A percentile compares a stretch with the other conserved stretches of the same genome.
Evolutionary conservation across 2,113 vertebrate genomes (phyloP).

Genomic region (Poeciliopsis occidentalis): DNA sequence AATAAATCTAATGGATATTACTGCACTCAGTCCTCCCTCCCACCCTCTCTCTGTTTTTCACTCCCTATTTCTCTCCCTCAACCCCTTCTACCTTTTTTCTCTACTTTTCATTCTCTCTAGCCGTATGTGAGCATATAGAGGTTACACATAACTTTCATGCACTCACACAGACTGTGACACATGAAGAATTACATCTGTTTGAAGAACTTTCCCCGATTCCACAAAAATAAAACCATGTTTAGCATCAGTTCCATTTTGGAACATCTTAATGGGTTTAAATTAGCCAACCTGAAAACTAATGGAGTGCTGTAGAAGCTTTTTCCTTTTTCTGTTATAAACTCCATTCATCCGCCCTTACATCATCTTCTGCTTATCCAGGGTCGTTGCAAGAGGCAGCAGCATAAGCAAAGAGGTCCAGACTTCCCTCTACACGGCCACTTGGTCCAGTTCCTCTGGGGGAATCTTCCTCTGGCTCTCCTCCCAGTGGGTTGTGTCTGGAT

Average conservation of each 20-base stretch:
- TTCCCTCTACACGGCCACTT: no score
- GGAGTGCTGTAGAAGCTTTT: constrained; percentile 54
- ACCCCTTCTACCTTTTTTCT: constrained; percentile 62
- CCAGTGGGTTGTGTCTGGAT: no score
- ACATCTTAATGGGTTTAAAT: constrained; percentile 86
- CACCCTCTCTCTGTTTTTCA: constrained; percentile 33
- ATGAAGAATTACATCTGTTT: constrained; percentile 90
- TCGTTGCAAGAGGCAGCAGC: no score
- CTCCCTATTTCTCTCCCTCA: constrained; percentile 57
- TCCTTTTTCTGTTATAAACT: constrained; percentile 26
- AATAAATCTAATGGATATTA: constrained; percentile 99
- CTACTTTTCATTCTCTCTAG: constrained; percentile 52
- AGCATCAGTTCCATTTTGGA: constrained; percentile 88
- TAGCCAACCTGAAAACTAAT: constrained; percentile 85
- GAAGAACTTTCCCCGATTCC: constrained; percentile 81
- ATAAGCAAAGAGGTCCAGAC: no score
- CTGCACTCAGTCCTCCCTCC: constrained; percentile 80
- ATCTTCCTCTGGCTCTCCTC: no score
- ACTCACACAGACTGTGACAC: constrained; percentile 72
- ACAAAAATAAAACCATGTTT: constrained; percentile 84
- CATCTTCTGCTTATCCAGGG: no score
- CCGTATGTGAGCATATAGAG: constrained; percentile 34
- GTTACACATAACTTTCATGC: constrained; percentile 19
- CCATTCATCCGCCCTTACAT: no score
- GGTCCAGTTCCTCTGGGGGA: no score